A percentile compares a stretch with the other conserved stretches of the same genome.
phyloP scores from a whole-genome alignment of 37 sponge, comb jelly and placozoan genomes.

The Petrosia ficiformis region DNA sequence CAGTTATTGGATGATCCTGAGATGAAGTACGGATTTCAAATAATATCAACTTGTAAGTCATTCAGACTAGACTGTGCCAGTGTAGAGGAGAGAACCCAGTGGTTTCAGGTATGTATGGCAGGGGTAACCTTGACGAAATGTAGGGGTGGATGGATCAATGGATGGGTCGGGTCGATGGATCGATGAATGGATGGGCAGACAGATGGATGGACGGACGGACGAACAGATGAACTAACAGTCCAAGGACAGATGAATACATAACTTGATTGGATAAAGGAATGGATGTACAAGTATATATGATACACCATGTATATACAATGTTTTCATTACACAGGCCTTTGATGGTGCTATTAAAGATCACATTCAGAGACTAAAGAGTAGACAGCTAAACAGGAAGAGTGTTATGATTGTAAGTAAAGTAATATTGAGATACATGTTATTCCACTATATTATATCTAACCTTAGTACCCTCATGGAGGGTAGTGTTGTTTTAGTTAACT shows the following conservation, averaged over 20 bases:
- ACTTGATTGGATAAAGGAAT: background rate
- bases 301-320: background rate
- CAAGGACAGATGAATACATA: slow-evolving; percentile 1
- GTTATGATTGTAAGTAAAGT: background rate
- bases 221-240: too few species aligned
- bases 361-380: slow-evolving; percentile 4
- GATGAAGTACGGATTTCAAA: slow-evolving; percentile 67
- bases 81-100: slow-evolving; percentile 42
- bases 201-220: too few species aligned
- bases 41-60: slow-evolving; percentile 75
- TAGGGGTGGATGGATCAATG: too few species aligned
- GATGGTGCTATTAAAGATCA: slow-evolving; percentile 47
- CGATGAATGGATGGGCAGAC: too few species aligned
- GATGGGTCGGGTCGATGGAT: too few species aligned
- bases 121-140: too few species aligned
- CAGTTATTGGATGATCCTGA: slow-evolving; percentile 73
- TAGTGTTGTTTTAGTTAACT: too few species aligned
- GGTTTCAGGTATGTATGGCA: slow-evolving; percentile 36
- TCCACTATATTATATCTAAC: too few species aligned
- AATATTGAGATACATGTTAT: too few species aligned
- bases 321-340: slow-evolving; percentile 25
- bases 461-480: too few species aligned
- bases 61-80: slow-evolving; percentile 66
- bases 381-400: background rate
- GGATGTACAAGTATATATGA: background rate